A percentile compares a stretch with the other conserved stretches of the same genome.
These are phyloP conservation scores for Drosophila paulistorum DNA, from an alignment of 1,140 invertebrate genomes.

Conservation along the genomic window DNA sequence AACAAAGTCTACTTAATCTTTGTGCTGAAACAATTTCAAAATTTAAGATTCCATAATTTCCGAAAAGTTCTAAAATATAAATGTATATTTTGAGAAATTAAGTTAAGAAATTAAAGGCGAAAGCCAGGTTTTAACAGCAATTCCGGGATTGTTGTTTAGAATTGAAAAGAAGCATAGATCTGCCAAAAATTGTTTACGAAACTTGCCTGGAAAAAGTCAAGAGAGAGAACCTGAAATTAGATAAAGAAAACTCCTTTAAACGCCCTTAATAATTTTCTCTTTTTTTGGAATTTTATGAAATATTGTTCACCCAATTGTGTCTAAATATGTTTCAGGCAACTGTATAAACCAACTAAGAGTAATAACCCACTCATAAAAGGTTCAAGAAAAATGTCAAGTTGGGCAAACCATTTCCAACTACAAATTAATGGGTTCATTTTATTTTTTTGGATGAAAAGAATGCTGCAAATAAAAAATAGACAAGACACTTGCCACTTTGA, in stretches of 20 bases:
- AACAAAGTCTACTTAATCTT: too few species aligned
- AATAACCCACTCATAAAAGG: slow-evolving; percentile 42
- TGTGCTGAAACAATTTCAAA: too few species aligned
- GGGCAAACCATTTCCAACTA: slow-evolving; percentile 57
- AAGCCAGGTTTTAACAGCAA: too few species aligned
- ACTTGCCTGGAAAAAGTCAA: too few species aligned
- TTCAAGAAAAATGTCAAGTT: slow-evolving; percentile 49
- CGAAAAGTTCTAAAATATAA: too few species aligned
- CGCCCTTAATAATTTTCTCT: neutral
- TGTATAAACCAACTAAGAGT: slow-evolving; percentile 20
- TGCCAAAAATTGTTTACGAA: too few species aligned
- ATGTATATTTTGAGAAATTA: too few species aligned
- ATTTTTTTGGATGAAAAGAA: slow-evolving; percentile 43
- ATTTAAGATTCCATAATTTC: too few species aligned
- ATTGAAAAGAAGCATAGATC: too few species aligned
- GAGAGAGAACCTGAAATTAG: neutral
- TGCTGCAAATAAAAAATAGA: slow-evolving; percentile 79
- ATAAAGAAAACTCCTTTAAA: neutral
- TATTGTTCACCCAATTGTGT: slow-evolving; percentile 2
- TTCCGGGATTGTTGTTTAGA: too few species aligned
- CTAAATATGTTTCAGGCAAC: neutral
- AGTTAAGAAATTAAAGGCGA: too few species aligned
- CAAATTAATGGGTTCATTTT: slow-evolving; percentile 75
- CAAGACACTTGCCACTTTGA: slow-evolving; percentile 75
- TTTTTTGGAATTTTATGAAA: neutral